Evolutionary conservation across 1,140 invertebrate species (phyloP), one percentile per base, ranked within the genome.

Genomic region (Papilio machaon): DNA sequence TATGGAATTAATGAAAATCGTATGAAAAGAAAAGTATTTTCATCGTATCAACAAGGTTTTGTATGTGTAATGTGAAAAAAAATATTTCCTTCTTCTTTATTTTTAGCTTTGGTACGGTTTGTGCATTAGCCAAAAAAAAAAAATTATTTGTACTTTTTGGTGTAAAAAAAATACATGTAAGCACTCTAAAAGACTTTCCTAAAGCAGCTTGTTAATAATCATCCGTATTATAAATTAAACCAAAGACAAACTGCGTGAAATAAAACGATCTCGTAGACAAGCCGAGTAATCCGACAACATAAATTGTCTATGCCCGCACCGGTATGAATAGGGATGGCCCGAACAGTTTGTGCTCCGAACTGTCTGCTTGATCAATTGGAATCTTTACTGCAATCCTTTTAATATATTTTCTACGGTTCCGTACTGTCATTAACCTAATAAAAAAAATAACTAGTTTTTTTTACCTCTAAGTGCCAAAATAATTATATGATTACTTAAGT

Each of bases 301-400:
- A 83, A 83, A 85, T 85, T 81, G 82, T 83, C 80, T 80, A 83
- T 80, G 76, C 81, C 82, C 80, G 83, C 60, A 73, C 47, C 81
- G 80, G 84, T 81, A 85, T 81, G 70, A 83, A 83, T 81, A 82
- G 82, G 75, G 67, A 67, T 70, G 78, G 73, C 43, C 67, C 19
- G 23, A 47, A 19, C 35, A 19, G 46, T 73, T 38, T 10, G 38
- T 35, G 15, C 73, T 73, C 73, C 38, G 17, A 73, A 46, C n/a
- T 19, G 64, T 70, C 64, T 35, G 64, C 35, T 73, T 73, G 43
- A 52, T 52, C 49, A 77, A 77, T 35, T 52, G 49, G 47, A 30
- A 23, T 43, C 46, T 80, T 76, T 75, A 19, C 75, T 38, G 49
- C 77, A 80, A 80, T 80, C 80, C 15, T 43, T 49, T 54, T 23